Conservation (phyloP, 2,888 invertebrate species). For the Hydrotaea diabolus region DNA sequence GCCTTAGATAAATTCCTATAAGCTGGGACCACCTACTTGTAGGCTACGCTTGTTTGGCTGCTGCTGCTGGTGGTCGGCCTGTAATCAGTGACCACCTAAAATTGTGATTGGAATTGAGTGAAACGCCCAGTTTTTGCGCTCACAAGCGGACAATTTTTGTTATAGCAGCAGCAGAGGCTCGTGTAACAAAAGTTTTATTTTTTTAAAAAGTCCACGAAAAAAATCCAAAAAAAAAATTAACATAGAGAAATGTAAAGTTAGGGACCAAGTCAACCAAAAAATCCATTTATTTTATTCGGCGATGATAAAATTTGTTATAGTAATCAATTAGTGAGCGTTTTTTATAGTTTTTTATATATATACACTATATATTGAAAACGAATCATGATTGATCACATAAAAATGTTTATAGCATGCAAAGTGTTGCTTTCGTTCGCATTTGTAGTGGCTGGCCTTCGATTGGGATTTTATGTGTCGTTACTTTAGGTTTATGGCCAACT, state of each 20-base stretch:
- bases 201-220: background rate
- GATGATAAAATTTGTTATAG: conserved; percentile 58
- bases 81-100: conserved; percentile 18
- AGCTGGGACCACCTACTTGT: conserved; percentile 61
- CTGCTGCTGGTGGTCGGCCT: background rate
- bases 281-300: conserved; percentile 57
- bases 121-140: conserved; percentile 24
- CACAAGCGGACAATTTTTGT: background rate
- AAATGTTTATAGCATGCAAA: conserved; percentile 10
- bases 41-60: background rate
- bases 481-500: background rate
- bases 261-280: conserved; percentile 4
- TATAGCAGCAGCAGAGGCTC: background rate
- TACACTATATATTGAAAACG: background rate
- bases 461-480: conserved; percentile 13
- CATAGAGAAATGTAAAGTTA: background rate
- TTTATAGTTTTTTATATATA: conserved; percentile 32
- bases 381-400: conserved; percentile 26
- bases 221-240: background rate
- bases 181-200: background rate
- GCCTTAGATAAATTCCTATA: conserved; percentile 17
- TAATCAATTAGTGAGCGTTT: conserved; percentile 50
- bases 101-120: conserved; percentile 28
- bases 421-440: background rate
- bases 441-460: background rate